phyloP scores from a whole-genome alignment of 1,140 invertebrate species.

The Drosophila ercepeae region DNA sequence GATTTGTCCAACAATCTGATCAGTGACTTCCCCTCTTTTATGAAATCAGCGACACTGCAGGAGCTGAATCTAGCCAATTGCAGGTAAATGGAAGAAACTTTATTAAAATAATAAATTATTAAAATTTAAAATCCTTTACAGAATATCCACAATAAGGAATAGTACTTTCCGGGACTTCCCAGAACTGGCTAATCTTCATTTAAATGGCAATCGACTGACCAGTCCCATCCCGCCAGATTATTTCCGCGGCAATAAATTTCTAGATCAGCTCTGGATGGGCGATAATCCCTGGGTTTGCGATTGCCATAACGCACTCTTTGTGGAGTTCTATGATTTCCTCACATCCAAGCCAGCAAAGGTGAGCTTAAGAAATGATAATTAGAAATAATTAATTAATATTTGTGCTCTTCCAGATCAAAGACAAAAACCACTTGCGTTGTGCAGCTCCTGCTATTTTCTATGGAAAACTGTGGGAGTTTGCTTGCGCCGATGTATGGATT shows the following conservation, averaged over 20 bases:
- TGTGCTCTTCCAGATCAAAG: conserved; percentile 47
- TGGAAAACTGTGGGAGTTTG: conserved; percentile 87
- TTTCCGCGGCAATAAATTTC: conserved; percentile 86
- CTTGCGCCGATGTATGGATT: conserved; percentile 87
- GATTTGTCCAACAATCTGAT: conserved; percentile 87
- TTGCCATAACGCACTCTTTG: conserved; percentile 85
- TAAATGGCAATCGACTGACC: conserved; percentile 88
- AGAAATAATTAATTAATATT: not conserved
- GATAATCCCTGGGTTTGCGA: conserved; percentile 91
- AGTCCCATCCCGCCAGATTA: conserved; percentile 85
- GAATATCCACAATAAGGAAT: conserved; percentile 70
- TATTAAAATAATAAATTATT: not conserved
- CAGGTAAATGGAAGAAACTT: conserved; percentile 37
- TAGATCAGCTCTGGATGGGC: conserved; percentile 85
- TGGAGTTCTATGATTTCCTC: conserved; percentile 86
- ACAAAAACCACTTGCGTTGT: conserved; percentile 84
- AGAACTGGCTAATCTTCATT: conserved; percentile 85
- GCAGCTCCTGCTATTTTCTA: conserved; percentile 86
- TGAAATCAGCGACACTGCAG: conserved; percentile 85
- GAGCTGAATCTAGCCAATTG: conserved; percentile 86
- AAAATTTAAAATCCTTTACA: conserved; percentile 19
- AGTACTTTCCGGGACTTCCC: conserved; percentile 85
- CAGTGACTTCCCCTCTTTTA: conserved; percentile 85
- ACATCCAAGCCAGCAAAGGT: conserved; percentile 86
- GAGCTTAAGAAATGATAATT: rapidly evolving